Evolutionary conservation across 2,113 vertebrate genomes (phyloP).

Genomic region (Glaucidium brasilianum): DNA sequence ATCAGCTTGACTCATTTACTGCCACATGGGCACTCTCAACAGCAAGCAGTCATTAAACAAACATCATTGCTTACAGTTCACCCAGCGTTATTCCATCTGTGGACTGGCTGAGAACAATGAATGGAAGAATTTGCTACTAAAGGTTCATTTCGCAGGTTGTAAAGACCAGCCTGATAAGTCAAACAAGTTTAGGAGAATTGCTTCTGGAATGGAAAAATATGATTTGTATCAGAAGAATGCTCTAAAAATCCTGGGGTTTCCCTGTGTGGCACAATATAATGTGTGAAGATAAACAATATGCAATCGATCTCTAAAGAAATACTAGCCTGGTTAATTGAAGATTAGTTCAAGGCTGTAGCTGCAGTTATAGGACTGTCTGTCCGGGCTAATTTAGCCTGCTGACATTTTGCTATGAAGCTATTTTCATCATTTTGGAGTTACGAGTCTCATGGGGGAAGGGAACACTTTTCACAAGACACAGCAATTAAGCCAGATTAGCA

Average conservation of each 20-base stretch:
- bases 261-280: background rate
- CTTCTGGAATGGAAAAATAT: background rate
- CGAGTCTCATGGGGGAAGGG: background rate
- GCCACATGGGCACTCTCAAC: background rate
- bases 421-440: background rate
- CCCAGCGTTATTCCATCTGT: background rate
- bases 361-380: background rate
- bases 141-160: background rate
- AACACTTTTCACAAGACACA: background rate
- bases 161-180: background rate
- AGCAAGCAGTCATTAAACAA: background rate
- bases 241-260: background rate
- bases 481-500: background rate
- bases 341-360: background rate
- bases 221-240: background rate
- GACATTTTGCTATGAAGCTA: background rate
- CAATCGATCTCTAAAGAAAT: background rate
- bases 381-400: background rate
- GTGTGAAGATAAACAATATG: background rate
- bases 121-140: background rate
- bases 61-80: background rate
- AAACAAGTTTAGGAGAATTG: background rate
- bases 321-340: background rate
- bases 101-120: background rate
- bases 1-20: background rate